Base-by-base conservation (phyloP, 2,113 vertebrate genomes). In the Oriolus oriolus region DNA sequence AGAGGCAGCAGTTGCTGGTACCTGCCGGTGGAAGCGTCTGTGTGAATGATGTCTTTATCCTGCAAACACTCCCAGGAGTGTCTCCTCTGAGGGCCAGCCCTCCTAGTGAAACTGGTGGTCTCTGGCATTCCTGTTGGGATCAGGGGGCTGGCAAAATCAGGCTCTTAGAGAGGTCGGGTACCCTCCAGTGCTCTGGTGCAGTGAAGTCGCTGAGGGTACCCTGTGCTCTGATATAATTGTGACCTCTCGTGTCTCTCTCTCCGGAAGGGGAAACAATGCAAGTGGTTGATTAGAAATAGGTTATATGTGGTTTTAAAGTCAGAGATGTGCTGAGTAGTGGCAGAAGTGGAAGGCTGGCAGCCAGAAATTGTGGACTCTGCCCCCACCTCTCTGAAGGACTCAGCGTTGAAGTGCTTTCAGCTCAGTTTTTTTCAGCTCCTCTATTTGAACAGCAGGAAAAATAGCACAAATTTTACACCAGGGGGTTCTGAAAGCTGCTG, bases 401-500 rank as follows among this genome's bases (percentile, higher is more conserved):
- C 47, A 16, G 2, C n/a, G 45, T 27, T 84, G n/a, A 87, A 87
- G 54, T 78, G 66, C 45, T 91, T 95, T 96, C 87, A 63, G 57
- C 52, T 76, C 7, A 7, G 2, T 6, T 53, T 89, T 95, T 82
- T 82, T 35, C 65, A 85, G 28, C 52, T 95, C 93, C 75, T 50
- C 52, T 61, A 10, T 65, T 76, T 95, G 84, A 82, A 75, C 59
- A 77, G 61, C 76, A 45, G 75, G 74, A 64, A 73, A 82, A 90
- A 74, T 79, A 83, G 69, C 50, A 28, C 52, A 33, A 3, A 2
- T 68, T 83, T 91, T 77, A 24, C 27, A 69, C 33, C 30, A 10
- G 54, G 41, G 63, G 66, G 13, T 80, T 93, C 24, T 54, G 66
- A 84, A 68, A 57, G 64, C 64, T 90, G 84, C 68, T 84, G 30